Evolutionary conservation across 2,888 invertebrate genomes (phyloP).

Genomic region (Neocrepidodera transversa): DNA sequence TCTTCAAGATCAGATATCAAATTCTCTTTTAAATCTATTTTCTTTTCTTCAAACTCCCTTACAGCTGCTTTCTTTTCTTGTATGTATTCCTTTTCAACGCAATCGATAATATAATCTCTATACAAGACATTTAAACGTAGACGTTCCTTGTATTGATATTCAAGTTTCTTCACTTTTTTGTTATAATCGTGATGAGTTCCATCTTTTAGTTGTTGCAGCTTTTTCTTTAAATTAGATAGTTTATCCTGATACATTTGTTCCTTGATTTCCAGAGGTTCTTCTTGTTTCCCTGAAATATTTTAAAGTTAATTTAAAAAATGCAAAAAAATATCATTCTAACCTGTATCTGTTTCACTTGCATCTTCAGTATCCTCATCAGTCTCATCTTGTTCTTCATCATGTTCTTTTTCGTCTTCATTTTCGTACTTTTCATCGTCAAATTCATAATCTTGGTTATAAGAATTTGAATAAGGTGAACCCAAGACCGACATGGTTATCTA

Average conservation of each 20-base stretch:
- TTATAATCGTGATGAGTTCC: constrained; percentile 79
- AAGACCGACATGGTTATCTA: constrained; percentile 66
- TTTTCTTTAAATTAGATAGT: constrained; percentile 85
- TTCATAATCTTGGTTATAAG: constrained; percentile 72
- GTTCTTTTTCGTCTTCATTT: constrained; percentile 74
- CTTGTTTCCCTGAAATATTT: constrained; percentile 63
- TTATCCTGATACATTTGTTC: constrained; percentile 94
- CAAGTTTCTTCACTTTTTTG: constrained; percentile 80
- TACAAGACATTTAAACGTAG: constrained; percentile 77
- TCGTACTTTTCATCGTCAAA: constrained; percentile 77
- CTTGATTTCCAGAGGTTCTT: constrained; percentile 84
- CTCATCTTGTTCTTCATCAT: constrained; percentile 67
- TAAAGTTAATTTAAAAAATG: background rate
- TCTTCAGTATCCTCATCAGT: constrained; percentile 88
- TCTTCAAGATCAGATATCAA: constrained; percentile 92
- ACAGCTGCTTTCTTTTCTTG: constrained; percentile 87
- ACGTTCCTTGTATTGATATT: constrained; percentile 82
- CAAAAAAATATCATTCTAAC: constrained; percentile 48
- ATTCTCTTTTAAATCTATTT: constrained; percentile 88
- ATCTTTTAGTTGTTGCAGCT: constrained; percentile 86
- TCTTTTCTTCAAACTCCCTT: constrained; percentile 95
- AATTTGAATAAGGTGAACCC: constrained; percentile 72
- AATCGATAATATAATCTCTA: constrained; percentile 82
- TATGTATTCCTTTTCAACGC: constrained; percentile 86
- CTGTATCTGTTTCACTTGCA: constrained; percentile 94